Evolutionary conservation across 2,888 invertebrate genomes (phyloP).

Genomic region (Herminia tarsipennalis): DNA sequence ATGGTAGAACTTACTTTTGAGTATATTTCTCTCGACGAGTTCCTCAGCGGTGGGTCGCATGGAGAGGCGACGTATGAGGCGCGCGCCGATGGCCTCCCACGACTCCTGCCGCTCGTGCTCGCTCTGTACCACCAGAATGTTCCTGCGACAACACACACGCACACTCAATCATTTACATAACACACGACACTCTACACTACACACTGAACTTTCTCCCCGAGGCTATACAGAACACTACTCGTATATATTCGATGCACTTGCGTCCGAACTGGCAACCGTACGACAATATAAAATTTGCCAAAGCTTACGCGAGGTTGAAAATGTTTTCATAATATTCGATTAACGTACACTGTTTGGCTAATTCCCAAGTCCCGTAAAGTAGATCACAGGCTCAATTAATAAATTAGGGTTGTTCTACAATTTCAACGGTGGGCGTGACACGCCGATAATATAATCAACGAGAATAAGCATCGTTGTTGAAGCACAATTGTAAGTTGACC

Average conservation of each 20-base stretch:
- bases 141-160: slow-evolving; percentile 78
- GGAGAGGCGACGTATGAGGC: slow-evolving; percentile 97
- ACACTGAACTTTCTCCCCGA: slow-evolving; percentile 53
- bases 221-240: slow-evolving; percentile 48
- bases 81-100: slow-evolving; percentile 97
- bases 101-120: slow-evolving; percentile 96
- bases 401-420: slow-evolving; percentile 50
- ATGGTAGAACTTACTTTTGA: slow-evolving; percentile 95
- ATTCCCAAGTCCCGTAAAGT: slow-evolving; percentile 64
- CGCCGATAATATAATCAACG: no score
- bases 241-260: slow-evolving; percentile 54
- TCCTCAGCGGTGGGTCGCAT: slow-evolving; percentile 99
- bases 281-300: slow-evolving; percentile 67
- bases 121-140: slow-evolving; percentile 96
- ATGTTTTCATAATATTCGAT: slow-evolving; percentile 74
- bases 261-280: slow-evolving; percentile 57
- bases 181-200: slow-evolving; percentile 33
- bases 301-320: slow-evolving; percentile 61
- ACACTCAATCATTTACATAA: slow-evolving; percentile 63
- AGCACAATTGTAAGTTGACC: no score
- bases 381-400: slow-evolving; percentile 56
- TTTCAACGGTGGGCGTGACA: no score
- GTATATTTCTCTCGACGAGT: slow-evolving; percentile 98
- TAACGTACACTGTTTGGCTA: slow-evolving; percentile 70
- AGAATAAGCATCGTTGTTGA: no score